Evolutionary conservation across 2,113 vertebrate species (phyloP).

Genomic region (Blennius ocellaris): DNA sequence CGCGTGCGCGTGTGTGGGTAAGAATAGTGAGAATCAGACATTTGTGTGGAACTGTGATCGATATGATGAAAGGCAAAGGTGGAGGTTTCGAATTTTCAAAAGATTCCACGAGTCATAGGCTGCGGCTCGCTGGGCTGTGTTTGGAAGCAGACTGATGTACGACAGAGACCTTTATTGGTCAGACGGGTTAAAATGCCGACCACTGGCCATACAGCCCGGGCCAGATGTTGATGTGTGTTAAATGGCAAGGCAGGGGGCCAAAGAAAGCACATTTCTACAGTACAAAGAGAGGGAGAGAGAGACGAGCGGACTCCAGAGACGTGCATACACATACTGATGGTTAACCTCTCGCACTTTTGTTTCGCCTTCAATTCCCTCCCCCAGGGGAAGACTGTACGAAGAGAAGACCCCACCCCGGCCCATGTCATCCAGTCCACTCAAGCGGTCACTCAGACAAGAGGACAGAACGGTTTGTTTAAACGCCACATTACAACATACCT

Average conservation of each 20-base stretch:
- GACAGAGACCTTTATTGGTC: constrained; percentile 61
- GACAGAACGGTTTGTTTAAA: constrained; percentile 60
- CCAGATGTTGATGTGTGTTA: constrained; percentile 72
- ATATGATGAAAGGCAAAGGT: constrained; percentile 41
- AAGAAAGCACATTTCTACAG: constrained; percentile 54
- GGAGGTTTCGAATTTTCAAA: constrained; percentile 42
- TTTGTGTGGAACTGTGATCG: constrained; percentile 26
- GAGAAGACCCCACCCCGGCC: constrained; percentile 72
- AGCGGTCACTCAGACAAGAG: constrained; percentile 71
- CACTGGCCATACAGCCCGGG: constrained; percentile 61
- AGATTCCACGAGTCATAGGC: constrained; percentile 25
- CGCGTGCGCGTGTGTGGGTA: neutral
- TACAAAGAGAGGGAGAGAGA: constrained; percentile 40
- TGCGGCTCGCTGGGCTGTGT: constrained; percentile 26
- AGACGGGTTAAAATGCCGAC: constrained; percentile 66
- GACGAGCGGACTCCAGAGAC: constrained; percentile 35
- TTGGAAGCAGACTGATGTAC: constrained; percentile 59
- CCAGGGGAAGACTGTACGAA: constrained; percentile 77
- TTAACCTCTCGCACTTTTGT: constrained; percentile 24
- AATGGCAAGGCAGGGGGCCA: constrained; percentile 51
- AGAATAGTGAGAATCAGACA: constrained; percentile 5
- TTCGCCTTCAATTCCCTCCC: constrained; percentile 35
- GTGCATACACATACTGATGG: constrained; percentile 5
- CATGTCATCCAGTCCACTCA: constrained; percentile 68
- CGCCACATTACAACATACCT: neutral